These are phyloP conservation scores for Melangyna quadrimaculata DNA, from an alignment of 2,888 invertebrate species.

Conservation along the genomic window DNA sequence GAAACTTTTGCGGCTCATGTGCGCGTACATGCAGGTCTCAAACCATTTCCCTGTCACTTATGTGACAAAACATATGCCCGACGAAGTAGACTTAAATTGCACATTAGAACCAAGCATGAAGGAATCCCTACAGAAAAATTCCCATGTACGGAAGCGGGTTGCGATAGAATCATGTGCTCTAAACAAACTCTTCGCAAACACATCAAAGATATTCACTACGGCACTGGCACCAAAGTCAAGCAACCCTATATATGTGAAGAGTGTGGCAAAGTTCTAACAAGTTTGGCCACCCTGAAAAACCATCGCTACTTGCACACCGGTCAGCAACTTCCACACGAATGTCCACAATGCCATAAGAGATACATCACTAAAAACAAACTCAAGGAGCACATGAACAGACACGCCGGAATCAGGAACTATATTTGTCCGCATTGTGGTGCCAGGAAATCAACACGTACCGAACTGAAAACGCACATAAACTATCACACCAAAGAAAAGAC, in stretches of 20 bases:
- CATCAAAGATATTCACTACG: conserved; percentile 76
- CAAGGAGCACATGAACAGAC: conserved; percentile 79
- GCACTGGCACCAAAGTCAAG: conserved; percentile 74
- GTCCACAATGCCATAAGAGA: conserved; percentile 78
- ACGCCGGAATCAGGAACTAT: conserved; percentile 80
- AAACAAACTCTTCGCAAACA: conserved; percentile 78
- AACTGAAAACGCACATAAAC: conserved; percentile 79
- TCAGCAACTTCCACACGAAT: conserved; percentile 78
- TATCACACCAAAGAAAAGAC: conserved; percentile 79
- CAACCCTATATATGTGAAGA: conserved; percentile 77
- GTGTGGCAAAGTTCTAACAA: conserved; percentile 79
- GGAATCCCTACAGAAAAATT: conserved; percentile 42
- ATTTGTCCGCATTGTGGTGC: conserved; percentile 79
- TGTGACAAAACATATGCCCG: conserved; percentile 78
- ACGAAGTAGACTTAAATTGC: conserved; percentile 76
- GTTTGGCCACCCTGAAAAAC: conserved; percentile 78
- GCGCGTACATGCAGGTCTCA: conserved; percentile 78
- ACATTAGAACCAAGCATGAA: conserved; percentile 78
- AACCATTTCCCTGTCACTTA: conserved; percentile 78
- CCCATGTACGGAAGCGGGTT: conserved; percentile 76
- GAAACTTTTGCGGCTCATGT: conserved; percentile 78
- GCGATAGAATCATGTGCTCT: conserved; percentile 77
- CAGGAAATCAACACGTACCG: conserved; percentile 79
- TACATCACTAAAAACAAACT: conserved; percentile 79
- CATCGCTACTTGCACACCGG: conserved; percentile 79